These are phyloP conservation scores for Tokudaia muenninki DNA, from an alignment of 2,797 vertebrate genomes.

Conservation along the genomic window DNA sequence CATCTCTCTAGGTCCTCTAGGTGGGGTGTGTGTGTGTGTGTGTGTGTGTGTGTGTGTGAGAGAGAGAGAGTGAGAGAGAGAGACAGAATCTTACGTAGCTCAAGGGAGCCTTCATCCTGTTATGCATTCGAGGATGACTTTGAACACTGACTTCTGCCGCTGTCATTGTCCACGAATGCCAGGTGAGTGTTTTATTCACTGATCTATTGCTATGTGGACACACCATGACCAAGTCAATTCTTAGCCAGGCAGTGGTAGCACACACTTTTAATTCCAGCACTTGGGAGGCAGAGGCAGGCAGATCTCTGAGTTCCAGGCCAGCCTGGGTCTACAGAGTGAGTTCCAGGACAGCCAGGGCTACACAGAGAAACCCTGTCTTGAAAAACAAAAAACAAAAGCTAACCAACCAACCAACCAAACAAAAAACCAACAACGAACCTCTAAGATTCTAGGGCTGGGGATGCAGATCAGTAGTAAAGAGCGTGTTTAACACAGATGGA, in stretches of 20 bases:
- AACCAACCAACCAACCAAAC: too few species aligned
- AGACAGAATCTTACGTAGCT: neutral
- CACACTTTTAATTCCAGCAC: neutral
- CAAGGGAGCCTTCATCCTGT: neutral
- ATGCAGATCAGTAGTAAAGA: neutral
- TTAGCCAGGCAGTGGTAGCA: neutral
- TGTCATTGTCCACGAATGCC: neutral
- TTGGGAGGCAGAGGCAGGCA: neutral
- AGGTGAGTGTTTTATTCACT: neutral
- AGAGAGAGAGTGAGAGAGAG: too few species aligned
- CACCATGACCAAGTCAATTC: neutral
- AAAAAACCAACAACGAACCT: neutral
- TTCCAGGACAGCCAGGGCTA: neutral
- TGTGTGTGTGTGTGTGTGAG: neutral
- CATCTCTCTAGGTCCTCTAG: neutral
- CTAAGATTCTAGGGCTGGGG: neutral
- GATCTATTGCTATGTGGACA: neutral
- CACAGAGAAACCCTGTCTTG: neutral
- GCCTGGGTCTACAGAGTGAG: neutral
- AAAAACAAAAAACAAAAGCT: too few species aligned
- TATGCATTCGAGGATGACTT: neutral
- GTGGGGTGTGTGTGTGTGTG: too few species aligned
- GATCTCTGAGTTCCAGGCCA: neutral
- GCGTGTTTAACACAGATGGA: neutral
- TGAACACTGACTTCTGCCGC: neutral